Base-by-base conservation (phyloP, 1,140 invertebrate species). In the Olivierus martensii region DNA sequence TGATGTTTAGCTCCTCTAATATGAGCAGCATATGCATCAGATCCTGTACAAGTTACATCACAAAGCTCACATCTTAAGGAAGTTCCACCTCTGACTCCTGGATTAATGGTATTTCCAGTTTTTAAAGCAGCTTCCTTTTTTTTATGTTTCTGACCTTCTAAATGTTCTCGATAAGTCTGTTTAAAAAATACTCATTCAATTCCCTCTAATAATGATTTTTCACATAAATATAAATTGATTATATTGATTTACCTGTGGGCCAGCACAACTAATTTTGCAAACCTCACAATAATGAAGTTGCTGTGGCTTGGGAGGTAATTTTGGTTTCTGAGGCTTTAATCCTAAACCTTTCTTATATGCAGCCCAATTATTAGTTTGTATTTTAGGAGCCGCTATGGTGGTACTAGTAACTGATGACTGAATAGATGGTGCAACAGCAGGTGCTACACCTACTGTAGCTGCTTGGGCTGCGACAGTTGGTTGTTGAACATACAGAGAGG, bases 81-180 rank as follows among this genome's bases (percentile, higher is more conserved):
- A 38, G 65, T 65, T 65, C 90, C 86, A 69, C 87, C 89, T 38
- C 86, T 77, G 50, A 39, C 56, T 42, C 38, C 60, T 56, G 35
- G 60, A 48, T 18, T 55, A 44, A 63, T 65, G 18, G 71, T 65
- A 61, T 67, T 36, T 73, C 79, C 74, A 76, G 79, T 66, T 71
- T 94, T 94, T 15, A 83, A 75, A 10, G 86, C 83, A 12, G 86
- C 86, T 67, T 96, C 94, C 67, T 95, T 94, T 75, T 97, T 97
- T 73, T 98, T 98, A 70, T 99, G 94, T 67, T 95, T 94, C 70
- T 96, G 91, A 0, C 94, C 94, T 68, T 95, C 92, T 57, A 98
- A 72, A 77, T 98, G 94, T 68, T 97, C 94, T 50, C 90, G 79
- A 69, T 96, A 98, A 0, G 93, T 95, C 77, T 90, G 68, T 4